Evolutionary conservation across 2,797 vertebrate genomes (phyloP).

Genomic region (Lepus oiostolus): DNA sequence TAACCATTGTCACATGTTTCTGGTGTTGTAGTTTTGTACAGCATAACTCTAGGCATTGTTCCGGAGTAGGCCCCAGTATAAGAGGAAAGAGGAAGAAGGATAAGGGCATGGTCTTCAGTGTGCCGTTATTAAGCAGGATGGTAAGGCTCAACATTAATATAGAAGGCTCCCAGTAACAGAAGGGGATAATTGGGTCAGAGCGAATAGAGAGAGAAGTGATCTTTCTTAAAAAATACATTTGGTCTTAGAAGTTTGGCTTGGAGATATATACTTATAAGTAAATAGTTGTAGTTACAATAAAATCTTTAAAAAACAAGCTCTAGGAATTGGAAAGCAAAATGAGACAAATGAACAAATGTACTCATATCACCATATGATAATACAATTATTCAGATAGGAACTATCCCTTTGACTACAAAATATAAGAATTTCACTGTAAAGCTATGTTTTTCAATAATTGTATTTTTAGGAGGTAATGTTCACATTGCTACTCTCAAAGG

Average conservation of each 20-base stretch:
- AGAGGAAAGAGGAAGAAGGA: background rate
- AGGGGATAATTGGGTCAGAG: background rate
- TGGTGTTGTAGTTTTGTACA: background rate
- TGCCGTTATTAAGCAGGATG: background rate
- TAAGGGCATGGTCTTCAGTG: background rate
- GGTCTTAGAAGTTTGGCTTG: background rate
- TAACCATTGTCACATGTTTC: background rate
- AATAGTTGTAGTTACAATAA: slow-evolving; percentile 32
- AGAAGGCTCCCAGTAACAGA: background rate
- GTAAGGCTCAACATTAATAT: background rate
- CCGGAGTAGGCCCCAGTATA: background rate
- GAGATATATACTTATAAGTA: background rate
- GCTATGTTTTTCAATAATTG: background rate
- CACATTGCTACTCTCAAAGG: background rate
- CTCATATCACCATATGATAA: background rate
- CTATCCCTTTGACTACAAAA: background rate
- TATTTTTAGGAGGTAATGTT: background rate
- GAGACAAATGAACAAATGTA: background rate
- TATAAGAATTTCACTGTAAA: background rate
- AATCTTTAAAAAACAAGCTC: background rate
- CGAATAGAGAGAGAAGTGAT: background rate
- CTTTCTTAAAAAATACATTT: background rate
- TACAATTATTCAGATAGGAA: background rate
- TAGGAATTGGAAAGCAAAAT: background rate
- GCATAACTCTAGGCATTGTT: background rate